A percentile compares a stretch with the other conserved stretches of the same genome.
phyloP scores from a whole-genome alignment of 2,888 invertebrate genomes.

The Belgica antarctica region DNA sequence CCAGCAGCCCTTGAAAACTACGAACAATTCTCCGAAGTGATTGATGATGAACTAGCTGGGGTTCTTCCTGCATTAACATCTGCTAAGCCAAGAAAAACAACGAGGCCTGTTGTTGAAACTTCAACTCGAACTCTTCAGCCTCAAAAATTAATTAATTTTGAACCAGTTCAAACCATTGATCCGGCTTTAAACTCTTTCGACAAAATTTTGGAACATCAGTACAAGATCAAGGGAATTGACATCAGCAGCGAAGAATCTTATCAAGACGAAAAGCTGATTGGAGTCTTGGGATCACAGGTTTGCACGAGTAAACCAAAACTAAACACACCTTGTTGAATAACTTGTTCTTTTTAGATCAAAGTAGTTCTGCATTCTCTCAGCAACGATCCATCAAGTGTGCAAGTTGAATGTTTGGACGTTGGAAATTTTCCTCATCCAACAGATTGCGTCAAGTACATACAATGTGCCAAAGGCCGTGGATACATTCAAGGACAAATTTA shows the following conservation, averaged over 20 bases:
- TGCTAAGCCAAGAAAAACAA: constrained; percentile 3
- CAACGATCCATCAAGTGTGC: constrained; percentile 47
- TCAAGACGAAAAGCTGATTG: constrained; percentile 33
- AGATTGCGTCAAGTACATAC: constrained; percentile 88
- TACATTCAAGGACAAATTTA: constrained; percentile 84
- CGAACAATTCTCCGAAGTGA: constrained; percentile 5
- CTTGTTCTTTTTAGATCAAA: constrained; percentile 50
- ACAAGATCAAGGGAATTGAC: constrained; percentile 33
- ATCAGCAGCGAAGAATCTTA: constrained; percentile 15
- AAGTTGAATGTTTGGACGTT: constrained; percentile 80
- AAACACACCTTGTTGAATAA: neutral
- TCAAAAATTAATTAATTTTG: constrained; percentile 6
- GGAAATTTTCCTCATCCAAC: constrained; percentile 90
- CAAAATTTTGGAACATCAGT: constrained; percentile 34
- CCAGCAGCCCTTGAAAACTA: neutral
- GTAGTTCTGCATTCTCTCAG: constrained; percentile 66
- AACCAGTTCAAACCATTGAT: neutral
- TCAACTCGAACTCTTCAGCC: neutral
- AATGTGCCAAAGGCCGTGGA: constrained; percentile 79
- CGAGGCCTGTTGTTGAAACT: neutral
- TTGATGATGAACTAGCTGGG: constrained; percentile 18
- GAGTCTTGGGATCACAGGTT: constrained; percentile 39
- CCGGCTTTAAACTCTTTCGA: neutral
- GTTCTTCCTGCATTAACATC: constrained; percentile 30
- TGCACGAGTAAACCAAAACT: neutral